Percentiles rank a stretch among this genome's conserved stretches.
These are phyloP conservation scores for Sebastes itinus DNA, from an alignment of 2,797 vertebrate species.

Conservation along the genomic window DNA sequence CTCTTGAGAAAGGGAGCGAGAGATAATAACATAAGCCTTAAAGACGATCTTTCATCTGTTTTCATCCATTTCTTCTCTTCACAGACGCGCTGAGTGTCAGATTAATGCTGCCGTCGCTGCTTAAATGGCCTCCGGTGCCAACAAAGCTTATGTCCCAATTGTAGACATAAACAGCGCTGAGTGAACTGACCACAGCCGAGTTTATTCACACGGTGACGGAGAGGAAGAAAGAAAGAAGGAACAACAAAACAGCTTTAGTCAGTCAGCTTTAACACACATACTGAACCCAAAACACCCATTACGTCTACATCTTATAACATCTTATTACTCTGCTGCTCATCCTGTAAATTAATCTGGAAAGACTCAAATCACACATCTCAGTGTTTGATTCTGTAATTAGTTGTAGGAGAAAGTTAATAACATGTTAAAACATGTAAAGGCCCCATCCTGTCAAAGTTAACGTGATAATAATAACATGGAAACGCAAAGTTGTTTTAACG, in stretches of 20 bases:
- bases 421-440: neutral
- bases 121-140: conserved; percentile 42
- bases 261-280: neutral
- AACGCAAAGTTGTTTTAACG: too few species aligned
- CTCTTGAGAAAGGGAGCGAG: conserved; percentile 39
- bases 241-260: neutral
- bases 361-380: too few species aligned
- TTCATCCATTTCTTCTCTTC: conserved; percentile 63
- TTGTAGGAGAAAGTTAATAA: neutral
- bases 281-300: neutral
- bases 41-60: conserved; percentile 71
- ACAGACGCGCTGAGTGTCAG: conserved; percentile 66
- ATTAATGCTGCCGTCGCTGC: conserved; percentile 54
- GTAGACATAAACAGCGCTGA: neutral
- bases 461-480: too few species aligned
- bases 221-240: neutral
- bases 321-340: neutral
- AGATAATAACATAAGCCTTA: conserved; percentile 76
- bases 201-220: neutral
- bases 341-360: neutral
- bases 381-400: neutral
- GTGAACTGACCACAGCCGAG: conserved; percentile 2
- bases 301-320: neutral
- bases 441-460: too few species aligned
- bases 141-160: conserved; percentile 19